A percentile compares a stretch with the other conserved stretches of the same genome.
Conservation (phyloP, 92 coral and sea anemone species). For the Parazoanthus atlanticus region DNA sequence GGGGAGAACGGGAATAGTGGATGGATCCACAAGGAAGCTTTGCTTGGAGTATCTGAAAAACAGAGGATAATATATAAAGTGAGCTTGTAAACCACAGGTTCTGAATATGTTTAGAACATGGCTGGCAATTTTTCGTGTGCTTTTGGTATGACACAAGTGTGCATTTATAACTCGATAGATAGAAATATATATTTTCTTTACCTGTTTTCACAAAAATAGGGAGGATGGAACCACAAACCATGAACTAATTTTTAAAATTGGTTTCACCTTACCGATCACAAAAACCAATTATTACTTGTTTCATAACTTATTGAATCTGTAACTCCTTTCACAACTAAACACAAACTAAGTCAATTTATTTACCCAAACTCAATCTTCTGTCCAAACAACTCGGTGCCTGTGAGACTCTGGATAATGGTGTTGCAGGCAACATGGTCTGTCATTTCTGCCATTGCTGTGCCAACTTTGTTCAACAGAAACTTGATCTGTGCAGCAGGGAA, state of each 20-base stretch:
- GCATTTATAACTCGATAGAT: too few relatives aligned
- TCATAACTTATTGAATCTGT: background rate
- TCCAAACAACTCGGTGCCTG: constrained; percentile 63
- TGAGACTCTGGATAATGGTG: constrained; percentile 83
- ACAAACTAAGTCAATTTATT: background rate
- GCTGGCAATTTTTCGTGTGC: too few relatives aligned
- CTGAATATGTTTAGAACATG: too few relatives aligned
- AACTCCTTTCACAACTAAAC: background rate
- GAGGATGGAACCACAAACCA: background rate
- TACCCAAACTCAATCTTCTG: constrained; percentile 85
- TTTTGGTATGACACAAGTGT: too few relatives aligned
- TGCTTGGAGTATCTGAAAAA: constrained; percentile 85
- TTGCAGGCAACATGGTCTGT: constrained; percentile 92
- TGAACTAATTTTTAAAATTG: background rate
- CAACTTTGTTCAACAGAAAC: constrained; percentile 86
- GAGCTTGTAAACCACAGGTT: background rate
- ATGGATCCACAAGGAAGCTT: constrained; percentile 68
- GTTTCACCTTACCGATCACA: too few relatives aligned
- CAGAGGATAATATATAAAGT: background rate
- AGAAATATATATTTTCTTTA: too few relatives aligned
- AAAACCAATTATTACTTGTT: background rate
- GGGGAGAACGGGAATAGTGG: constrained; percentile 58
- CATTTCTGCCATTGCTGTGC: constrained; percentile 97
- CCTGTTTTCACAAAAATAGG: too few relatives aligned
- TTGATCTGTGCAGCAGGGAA: constrained; percentile 66